Evolutionary conservation across 2,797 vertebrate genomes (phyloP).

Genomic region (Eulemur coronatus): DNA sequence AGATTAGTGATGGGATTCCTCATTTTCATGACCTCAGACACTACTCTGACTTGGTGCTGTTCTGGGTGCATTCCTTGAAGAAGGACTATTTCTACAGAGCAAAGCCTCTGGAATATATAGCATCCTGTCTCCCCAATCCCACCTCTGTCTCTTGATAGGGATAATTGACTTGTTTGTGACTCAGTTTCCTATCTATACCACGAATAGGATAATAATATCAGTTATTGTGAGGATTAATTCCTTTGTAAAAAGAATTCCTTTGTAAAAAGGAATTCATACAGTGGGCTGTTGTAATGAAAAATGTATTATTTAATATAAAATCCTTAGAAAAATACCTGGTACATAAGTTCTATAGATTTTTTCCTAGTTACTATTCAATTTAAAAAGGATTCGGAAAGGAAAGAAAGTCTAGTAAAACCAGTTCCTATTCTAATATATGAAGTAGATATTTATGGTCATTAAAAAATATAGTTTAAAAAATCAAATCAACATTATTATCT

Average conservation of each 20-base stretch:
- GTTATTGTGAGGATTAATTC: not conserved
- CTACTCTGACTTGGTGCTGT: not conserved
- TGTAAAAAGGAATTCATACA: not conserved
- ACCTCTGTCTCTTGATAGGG: not conserved
- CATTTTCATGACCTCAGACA: not conserved
- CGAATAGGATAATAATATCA: not conserved
- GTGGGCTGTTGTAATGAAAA: not conserved
- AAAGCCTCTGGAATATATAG: not conserved
- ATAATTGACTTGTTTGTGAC: not conserved
- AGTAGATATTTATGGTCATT: not conserved
- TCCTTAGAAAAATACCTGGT: not conserved
- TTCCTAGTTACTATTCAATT: not conserved
- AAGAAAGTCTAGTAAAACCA: not conserved
- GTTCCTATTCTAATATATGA: not conserved
- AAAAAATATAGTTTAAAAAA: constrained; percentile 14
- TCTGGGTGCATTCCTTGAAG: not conserved
- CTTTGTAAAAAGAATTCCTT: not conserved
- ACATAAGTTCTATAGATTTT: not conserved
- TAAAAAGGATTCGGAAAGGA: not conserved
- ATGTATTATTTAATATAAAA: constrained; percentile 2
- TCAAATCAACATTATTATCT: not conserved
- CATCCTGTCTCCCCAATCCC: not conserved
- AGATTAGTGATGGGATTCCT: not conserved
- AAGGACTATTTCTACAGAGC: not conserved
- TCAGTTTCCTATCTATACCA: not conserved